Percentiles rank a stretch among this genome's conserved stretches.
phyloP scores from a whole-genome alignment of 2,888 invertebrate species.

The Carcina quercana region DNA sequence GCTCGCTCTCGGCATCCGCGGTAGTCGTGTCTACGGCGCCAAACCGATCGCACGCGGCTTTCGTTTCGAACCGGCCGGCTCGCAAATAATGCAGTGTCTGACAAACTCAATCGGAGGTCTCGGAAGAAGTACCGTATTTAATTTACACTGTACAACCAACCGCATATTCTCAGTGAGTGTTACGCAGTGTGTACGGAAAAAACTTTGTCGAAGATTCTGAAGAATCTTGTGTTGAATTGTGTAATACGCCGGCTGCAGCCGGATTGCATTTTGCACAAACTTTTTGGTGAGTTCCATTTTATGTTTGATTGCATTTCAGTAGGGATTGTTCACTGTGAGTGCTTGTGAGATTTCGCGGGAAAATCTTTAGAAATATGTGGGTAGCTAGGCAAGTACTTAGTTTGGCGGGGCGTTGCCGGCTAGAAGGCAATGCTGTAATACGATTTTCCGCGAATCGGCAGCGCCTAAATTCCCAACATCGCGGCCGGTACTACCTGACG shows the following conservation, averaged over 20 bases:
- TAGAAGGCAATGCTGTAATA: constrained; percentile 36
- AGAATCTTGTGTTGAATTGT: constrained; percentile 73
- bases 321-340: constrained; percentile 8
- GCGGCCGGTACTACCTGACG: constrained; percentile 7
- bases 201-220: constrained; percentile 75
- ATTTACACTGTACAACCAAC: constrained; percentile 69
- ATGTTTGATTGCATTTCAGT: constrained; percentile 16
- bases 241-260: constrained; percentile 66
- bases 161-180: constrained; percentile 75
- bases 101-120: constrained; percentile 72
- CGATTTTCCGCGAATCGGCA: constrained; percentile 51
- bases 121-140: constrained; percentile 69
- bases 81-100: constrained; percentile 74
- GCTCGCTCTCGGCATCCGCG: constrained; percentile 21
- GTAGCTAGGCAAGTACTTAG: constrained; percentile 5
- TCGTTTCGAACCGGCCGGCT: constrained; percentile 66
- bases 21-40: constrained; percentile 68
- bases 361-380: too few relatives aligned
- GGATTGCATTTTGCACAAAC: constrained; percentile 70
- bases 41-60: constrained; percentile 66
- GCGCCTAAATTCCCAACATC: constrained; percentile 42
- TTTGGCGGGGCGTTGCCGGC: constrained; percentile 60
- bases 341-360: constrained; percentile 12
- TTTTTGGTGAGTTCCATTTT: constrained; percentile 59
- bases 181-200: constrained; percentile 74